A percentile compares a stretch with the other conserved stretches of the same genome.
Conservation (phyloP, 2,113 vertebrate genomes). For the Serilophus lunatus region DNA sequence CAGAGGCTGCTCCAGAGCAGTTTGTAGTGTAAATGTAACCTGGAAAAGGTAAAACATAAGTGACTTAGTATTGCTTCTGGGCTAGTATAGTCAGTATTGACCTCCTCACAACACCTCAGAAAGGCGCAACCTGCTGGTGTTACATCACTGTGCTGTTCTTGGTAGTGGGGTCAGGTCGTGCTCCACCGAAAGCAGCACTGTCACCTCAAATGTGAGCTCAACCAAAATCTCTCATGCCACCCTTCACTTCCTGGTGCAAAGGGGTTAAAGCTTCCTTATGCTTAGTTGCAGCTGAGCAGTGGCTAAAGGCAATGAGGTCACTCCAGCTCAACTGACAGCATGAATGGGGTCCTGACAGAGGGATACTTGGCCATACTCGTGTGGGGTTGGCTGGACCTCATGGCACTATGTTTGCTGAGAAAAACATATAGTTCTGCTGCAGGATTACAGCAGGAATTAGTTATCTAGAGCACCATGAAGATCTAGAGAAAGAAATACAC, state of each 20-base stretch:
- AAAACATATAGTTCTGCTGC: neutral
- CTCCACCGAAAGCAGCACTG: neutral
- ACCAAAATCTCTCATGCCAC: neutral
- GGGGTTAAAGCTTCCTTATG: neutral
- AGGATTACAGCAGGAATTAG: neutral
- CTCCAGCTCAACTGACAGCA: neutral
- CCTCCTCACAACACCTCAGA: neutral
- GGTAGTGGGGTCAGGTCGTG: neutral
- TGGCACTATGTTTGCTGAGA: neutral
- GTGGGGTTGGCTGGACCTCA: neutral
- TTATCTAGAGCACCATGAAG: neutral
- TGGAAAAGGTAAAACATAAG: neutral
- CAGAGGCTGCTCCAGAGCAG: neutral
- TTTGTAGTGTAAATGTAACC: neutral
- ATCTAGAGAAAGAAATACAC: neutral
- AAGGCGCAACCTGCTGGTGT: neutral
- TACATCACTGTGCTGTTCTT: neutral
- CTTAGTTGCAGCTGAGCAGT: neutral
- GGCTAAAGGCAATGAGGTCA: neutral
- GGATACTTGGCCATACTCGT: neutral
- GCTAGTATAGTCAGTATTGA: neutral
- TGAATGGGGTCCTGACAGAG: rapidly evolving
- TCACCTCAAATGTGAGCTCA: neutral
- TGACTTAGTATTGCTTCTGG: neutral
- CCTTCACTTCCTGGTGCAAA: neutral